Evolutionary conservation across 2,888 invertebrate species (phyloP).

Genomic region (Agriotes lineatus): DNA sequence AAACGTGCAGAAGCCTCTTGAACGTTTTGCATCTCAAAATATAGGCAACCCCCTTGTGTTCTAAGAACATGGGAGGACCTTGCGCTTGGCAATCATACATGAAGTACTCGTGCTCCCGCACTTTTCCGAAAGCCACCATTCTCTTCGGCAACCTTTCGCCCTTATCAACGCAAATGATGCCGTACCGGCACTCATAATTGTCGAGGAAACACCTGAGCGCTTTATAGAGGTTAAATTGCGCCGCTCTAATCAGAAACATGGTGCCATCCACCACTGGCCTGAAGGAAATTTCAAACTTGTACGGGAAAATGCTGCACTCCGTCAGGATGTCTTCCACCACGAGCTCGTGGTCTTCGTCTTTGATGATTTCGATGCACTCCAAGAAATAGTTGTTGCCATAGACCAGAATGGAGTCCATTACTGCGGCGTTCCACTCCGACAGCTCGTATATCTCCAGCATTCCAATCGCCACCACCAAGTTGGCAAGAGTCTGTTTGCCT

Average conservation of each 20-base stretch:
- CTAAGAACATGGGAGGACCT: slow-evolving; percentile 73
- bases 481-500: slow-evolving; percentile 72
- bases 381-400: slow-evolving; percentile 72
- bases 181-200: slow-evolving; percentile 66
- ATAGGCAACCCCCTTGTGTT: slow-evolving; percentile 69
- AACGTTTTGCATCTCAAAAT: slow-evolving; percentile 69
- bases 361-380: slow-evolving; percentile 68
- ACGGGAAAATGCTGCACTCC: slow-evolving; percentile 71
- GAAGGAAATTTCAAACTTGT: slow-evolving; percentile 70
- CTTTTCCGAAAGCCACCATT: slow-evolving; percentile 61
- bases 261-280: slow-evolving; percentile 73
- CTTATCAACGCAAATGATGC: slow-evolving; percentile 70
- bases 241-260: slow-evolving; percentile 70
- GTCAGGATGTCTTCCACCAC: slow-evolving; percentile 70
- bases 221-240: slow-evolving; percentile 74
- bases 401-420: slow-evolving; percentile 74
- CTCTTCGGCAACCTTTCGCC: slow-evolving; percentile 63
- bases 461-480: slow-evolving; percentile 61
- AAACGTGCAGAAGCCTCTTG: slow-evolving; percentile 73
- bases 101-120: slow-evolving; percentile 70
- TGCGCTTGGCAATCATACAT: slow-evolving; percentile 77
- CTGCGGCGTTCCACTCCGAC: slow-evolving; percentile 73
- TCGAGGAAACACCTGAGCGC: slow-evolving; percentile 73
- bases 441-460: slow-evolving; percentile 73
- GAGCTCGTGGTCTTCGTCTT: slow-evolving; percentile 70